Evolutionary conservation across 2,888 invertebrate genomes (phyloP).

Genomic region (Rotaria sp.): DNA sequence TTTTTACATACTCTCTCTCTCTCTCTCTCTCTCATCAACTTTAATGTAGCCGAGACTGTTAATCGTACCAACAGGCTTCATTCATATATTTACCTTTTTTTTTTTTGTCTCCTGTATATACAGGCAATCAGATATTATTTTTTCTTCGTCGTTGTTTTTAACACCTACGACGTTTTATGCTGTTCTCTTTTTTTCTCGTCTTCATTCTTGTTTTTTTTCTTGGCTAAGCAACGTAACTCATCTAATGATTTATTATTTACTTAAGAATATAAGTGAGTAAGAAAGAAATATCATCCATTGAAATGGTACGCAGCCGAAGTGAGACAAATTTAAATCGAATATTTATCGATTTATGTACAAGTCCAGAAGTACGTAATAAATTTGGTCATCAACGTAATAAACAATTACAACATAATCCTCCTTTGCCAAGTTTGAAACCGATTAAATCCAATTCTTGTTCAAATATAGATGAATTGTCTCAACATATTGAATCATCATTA

Average conservation of each 20-base stretch:
- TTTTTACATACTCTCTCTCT: neutral
- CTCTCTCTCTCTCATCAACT: too few relatives aligned
- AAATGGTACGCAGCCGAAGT: neutral
- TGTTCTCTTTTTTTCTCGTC: neutral
- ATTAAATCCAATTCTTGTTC: conserved; percentile 3
- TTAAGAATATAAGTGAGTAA: neutral
- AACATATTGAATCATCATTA: neutral
- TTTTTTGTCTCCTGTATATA: neutral
- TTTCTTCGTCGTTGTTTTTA: neutral
- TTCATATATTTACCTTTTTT: neutral
- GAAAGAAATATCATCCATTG: neutral
- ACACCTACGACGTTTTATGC: neutral
- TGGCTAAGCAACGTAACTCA: too few relatives aligned
- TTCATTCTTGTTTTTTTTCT: neutral
- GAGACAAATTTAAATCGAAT: neutral
- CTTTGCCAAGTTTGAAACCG: neutral
- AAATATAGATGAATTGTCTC: neutral
- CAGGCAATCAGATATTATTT: neutral
- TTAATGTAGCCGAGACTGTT: too few relatives aligned
- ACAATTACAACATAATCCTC: neutral
- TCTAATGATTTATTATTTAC: neutral
- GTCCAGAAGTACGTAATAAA: neutral
- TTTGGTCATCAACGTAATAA: neutral
- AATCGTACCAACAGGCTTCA: neutral
- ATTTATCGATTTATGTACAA: conserved; percentile 15